These are phyloP conservation scores for Pristionchus mayeri DNA, from an alignment of 2,888 invertebrate species.

Conservation along the genomic window DNA sequence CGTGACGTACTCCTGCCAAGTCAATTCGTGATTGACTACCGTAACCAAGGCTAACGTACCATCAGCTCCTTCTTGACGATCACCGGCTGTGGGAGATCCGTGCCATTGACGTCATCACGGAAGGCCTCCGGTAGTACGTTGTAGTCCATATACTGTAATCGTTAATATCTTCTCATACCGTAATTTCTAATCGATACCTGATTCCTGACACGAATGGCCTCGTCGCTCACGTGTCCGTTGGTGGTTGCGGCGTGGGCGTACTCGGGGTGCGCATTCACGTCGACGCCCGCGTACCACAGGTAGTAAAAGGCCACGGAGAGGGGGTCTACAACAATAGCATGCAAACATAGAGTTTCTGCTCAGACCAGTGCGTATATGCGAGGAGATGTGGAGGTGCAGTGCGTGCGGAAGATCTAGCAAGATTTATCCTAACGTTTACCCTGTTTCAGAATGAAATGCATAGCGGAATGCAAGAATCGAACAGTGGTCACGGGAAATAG, in stretches of 20 bases:
- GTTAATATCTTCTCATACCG: neutral
- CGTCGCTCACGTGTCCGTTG: constrained; percentile 62
- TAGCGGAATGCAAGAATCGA: neutral
- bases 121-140: constrained; percentile 30
- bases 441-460: no score
- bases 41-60: constrained; percentile 47
- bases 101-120: constrained; percentile 46
- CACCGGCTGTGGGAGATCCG: neutral
- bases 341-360: neutral
- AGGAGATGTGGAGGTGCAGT: no score
- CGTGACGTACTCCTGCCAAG: constrained; percentile 58
- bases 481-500: no score
- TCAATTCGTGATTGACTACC: neutral
- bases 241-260: constrained; percentile 58
- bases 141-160: constrained; percentile 40
- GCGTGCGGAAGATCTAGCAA: no score
- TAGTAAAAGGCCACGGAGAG: constrained; percentile 66
- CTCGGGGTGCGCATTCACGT: constrained; percentile 57
- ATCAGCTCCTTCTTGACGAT: constrained; percentile 22
- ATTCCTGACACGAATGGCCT: constrained; percentile 45
- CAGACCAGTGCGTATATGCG: no score
- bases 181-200: constrained; percentile 43
- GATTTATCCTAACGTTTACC: no score
- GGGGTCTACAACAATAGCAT: constrained; percentile 58
- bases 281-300: constrained; percentile 67